Percentiles rank a stretch among this genome's conserved stretches.
These are phyloP conservation scores for Chloromyia formosa DNA, from an alignment of 2,888 invertebrate genomes.

Conservation along the genomic window DNA sequence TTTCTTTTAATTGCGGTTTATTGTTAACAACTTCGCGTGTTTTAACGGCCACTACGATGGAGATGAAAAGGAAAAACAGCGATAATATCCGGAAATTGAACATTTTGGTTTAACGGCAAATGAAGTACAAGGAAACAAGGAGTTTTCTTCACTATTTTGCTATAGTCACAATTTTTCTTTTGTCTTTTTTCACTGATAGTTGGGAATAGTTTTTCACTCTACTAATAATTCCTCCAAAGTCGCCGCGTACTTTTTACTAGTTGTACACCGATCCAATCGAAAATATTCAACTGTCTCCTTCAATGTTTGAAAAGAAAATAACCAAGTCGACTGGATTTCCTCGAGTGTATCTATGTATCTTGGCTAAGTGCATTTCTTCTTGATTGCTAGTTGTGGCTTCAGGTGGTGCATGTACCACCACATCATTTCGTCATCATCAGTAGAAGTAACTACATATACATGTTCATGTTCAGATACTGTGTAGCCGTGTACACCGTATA, in stretches of 20 bases:
- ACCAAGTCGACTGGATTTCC: background rate
- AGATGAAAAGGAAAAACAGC: background rate
- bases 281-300: constrained; percentile 27
- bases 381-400: background rate
- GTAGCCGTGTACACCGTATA: too few relatives aligned
- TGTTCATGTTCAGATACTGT: too few relatives aligned
- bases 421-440: constrained; percentile 16
- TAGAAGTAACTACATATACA: too few relatives aligned
- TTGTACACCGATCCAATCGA: background rate
- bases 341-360: background rate
- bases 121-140: background rate
- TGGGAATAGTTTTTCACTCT: too few relatives aligned
- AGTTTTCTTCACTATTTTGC: background rate
- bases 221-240: too few relatives aligned
- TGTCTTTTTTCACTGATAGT: too few relatives aligned
- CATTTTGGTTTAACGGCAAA: background rate
- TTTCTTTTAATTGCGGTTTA: constrained; percentile 63
- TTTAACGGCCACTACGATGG: constrained; percentile 26
- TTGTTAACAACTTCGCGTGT: constrained; percentile 60
- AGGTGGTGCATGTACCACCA: constrained; percentile 17
- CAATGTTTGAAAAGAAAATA: constrained; percentile 31
- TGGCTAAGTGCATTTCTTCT: constrained; percentile 27
- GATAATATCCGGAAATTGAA: background rate
- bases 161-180: background rate
- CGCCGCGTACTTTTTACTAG: too few relatives aligned